Percentiles rank a stretch among this genome's conserved stretches.
These are phyloP conservation scores for Atlantisia rogersi DNA, from an alignment of 2,113 vertebrate species.

Conservation along the genomic window DNA sequence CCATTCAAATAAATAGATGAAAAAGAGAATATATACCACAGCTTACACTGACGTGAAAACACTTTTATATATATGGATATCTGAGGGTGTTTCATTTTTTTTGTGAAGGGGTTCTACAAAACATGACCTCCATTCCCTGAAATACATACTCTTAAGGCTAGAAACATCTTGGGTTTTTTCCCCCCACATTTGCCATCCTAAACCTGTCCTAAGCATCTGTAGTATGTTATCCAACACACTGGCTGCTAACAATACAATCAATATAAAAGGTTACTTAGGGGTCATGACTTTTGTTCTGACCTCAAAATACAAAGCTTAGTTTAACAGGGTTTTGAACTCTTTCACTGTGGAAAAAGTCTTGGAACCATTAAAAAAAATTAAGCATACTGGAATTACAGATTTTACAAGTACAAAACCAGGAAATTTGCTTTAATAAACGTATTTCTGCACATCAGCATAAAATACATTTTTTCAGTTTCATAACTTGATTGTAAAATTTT, in stretches of 20 bases:
- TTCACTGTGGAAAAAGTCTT: neutral
- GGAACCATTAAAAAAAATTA: neutral
- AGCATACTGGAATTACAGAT: neutral
- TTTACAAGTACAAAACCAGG: neutral
- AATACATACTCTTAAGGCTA: constrained; percentile 11
- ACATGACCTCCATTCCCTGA: constrained; percentile 15
- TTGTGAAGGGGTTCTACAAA: constrained; percentile 16
- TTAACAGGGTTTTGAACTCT: neutral
- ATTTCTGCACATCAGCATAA: neutral
- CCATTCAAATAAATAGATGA: constrained; percentile 33
- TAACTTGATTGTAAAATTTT: constrained; percentile 24
- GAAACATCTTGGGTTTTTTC: neutral
- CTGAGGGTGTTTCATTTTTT: constrained; percentile 63
- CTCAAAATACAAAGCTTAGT: constrained; percentile 4
- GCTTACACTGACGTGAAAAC: constrained; percentile 16
- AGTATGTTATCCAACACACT: constrained; percentile 64
- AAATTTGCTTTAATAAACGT: constrained; percentile 15
- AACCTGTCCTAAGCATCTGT: constrained; percentile 59
- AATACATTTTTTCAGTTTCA: neutral
- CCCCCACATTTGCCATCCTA: neutral
- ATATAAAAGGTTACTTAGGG: constrained; percentile 39
- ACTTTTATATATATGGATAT: constrained; percentile 21
- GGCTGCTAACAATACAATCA: constrained; percentile 62
- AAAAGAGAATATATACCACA: constrained; percentile 28
- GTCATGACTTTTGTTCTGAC: neutral